Evolutionary conservation across 1,140 invertebrate genomes (phyloP).

Genomic region (Hycleus phaleratus): DNA sequence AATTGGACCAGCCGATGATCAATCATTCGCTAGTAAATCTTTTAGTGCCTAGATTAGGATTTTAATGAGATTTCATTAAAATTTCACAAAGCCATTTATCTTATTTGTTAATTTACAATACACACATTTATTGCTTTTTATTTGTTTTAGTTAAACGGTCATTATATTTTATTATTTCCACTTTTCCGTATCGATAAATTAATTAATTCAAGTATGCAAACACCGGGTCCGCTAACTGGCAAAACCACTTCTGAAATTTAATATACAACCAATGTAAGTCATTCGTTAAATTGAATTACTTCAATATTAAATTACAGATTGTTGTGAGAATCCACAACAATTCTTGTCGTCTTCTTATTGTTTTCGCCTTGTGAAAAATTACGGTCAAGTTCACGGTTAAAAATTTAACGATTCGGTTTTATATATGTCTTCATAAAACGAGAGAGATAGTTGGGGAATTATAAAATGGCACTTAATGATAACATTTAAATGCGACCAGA

Average conservation of each 20-base stretch:
- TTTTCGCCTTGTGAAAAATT: too few relatives aligned
- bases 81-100: too few relatives aligned
- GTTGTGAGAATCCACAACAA: too few relatives aligned
- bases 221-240: slow-evolving; percentile 4
- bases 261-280: slow-evolving; percentile 10
- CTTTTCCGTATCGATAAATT: slow-evolving; percentile 4
- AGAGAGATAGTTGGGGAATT: slow-evolving; percentile 1
- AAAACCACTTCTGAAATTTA: slow-evolving; percentile 13
- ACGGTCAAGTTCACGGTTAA: not conserved
- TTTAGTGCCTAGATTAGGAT: too few relatives aligned
- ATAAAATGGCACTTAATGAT: slow-evolving; percentile 22
- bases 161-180: too few relatives aligned
- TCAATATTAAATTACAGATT: slow-evolving; percentile 6
- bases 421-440: slow-evolving; percentile 24
- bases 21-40: too few relatives aligned
- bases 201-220: slow-evolving; percentile 7
- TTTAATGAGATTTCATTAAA: too few relatives aligned
- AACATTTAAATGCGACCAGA: slow-evolving; percentile 23
- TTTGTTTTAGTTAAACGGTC: too few relatives aligned
- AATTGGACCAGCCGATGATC: too few relatives aligned
- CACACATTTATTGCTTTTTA: too few relatives aligned
- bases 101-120: too few relatives aligned
- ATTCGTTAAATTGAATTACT: slow-evolving; percentile 11
- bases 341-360: too few relatives aligned
- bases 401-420: slow-evolving; percentile 1